Base-by-base conservation (phyloP, 2,888 invertebrate species). In the Cephus runcator region DNA sequence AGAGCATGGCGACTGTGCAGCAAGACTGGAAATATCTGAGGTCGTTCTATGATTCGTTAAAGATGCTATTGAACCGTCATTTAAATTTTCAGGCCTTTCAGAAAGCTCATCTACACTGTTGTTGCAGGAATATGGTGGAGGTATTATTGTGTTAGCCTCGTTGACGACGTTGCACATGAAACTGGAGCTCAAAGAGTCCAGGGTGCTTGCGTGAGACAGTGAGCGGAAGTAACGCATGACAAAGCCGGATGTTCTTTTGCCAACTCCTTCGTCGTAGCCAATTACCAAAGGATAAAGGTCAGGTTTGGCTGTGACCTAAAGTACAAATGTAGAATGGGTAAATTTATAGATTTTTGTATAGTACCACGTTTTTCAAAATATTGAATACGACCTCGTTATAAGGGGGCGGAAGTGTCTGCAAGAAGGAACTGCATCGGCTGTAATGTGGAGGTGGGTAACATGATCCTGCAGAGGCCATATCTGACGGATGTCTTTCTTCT, bases 181-280 rank as follows among this genome's bases (percentile, higher is more conserved):
- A 93, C 96, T 97, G 86, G 97, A 97, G 92, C 95, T 97, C 87
- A 97, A 93, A 84, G 97, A 97, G 92, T 97, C 97, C 85, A 96
- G 94, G 83, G 97, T 97, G 92, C 97, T 97, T 81, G 97, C 95
- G 85, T 96, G 96, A 81, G 97, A 97, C 85, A 97, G 88, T 81
- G 97, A 95, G 80, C 96, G 94, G 92, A 96, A 96, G 92, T 96
- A 97, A 88, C 97, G 97, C 85, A 97, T 96, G 94, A 97, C 97
- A 76, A 97, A 96, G 86, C 96, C 96, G 73, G 96, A 95, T 81
- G 95, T 94, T 78, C 93, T 93, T 88, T 95, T 95, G 81, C 94
- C 95, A 87, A 92, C 92, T 79, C 94, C 95, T 79, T 92, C 91
- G 84, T 96, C 94, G 90, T 94, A 96, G 75, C 96, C 96, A 87